Evolutionary conservation across 2,888 invertebrate genomes (phyloP), one percentile per base, ranked within the genome.

Genomic region (Steinernema hermaphroditum): DNA sequence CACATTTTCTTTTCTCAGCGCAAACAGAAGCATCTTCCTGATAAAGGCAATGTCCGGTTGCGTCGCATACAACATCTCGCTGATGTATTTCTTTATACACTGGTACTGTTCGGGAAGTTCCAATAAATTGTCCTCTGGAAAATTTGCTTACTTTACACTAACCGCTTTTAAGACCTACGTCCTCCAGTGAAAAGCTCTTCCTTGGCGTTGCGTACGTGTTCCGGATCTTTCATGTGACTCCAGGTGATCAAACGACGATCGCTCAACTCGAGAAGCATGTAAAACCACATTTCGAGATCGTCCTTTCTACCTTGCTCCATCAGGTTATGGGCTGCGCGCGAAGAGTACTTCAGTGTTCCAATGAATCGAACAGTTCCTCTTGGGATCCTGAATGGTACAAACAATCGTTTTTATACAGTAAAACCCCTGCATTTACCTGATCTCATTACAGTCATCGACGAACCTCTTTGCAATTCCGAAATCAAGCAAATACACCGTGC

Each of bases 271-370:
- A 54, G 54, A 4, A 54, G 54, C 54, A 54, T 54, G 54, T 54
- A 54, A 22, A 54, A 54, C 54, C 54, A 54, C 6, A 27, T 54
- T 54, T 54, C 54, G 6, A 54, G 2, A 27, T 54, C 54, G 54
- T 54, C 54, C 27, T 54, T 54, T 16, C 54, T 54, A 14, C 54
- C 54, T 16, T 54, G 54, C 24, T 54, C 54, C 54, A 54, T 27
- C 14, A 54, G 27, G 27, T 27, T 22, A 54, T 54, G 54, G 14
- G 54, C 54, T 4, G 54, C 54, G 2, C 54, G 19, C 14, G 54
- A 54, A 27, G 54, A 54, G 27, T 54, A 54, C 54, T 54, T 54
- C 54, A 54, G 16, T 8, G 54, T 54, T 8, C 54, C 54, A 24
- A 54, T 54, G 54, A 54, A 54, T 24, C 54, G 54, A 27, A 54